These are phyloP conservation scores for Sarcoramphus papa DNA, from an alignment of 2,797 vertebrate species.

Conservation along the genomic window DNA sequence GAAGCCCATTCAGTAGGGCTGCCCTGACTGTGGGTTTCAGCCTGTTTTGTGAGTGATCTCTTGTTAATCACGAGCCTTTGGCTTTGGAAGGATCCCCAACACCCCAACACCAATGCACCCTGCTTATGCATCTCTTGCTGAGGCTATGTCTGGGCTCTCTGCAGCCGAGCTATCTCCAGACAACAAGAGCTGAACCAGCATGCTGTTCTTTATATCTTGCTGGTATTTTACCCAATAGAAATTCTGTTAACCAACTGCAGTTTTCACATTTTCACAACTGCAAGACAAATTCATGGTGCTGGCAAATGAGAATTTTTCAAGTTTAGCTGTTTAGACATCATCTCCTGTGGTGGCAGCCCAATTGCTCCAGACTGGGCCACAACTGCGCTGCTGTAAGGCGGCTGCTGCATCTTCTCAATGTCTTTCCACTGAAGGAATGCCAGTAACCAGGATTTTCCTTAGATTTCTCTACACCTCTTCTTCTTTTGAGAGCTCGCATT, in stretches of 20 bases:
- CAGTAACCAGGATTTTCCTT: not conserved
- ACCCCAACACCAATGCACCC: not conserved
- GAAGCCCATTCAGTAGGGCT: not conserved
- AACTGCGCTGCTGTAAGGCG: not conserved
- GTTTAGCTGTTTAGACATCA: not conserved
- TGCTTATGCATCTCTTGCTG: not conserved
- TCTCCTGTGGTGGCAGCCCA: not conserved
- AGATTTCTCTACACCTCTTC: not conserved
- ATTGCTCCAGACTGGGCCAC: not conserved
- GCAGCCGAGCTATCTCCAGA: not conserved
- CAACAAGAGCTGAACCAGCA: not conserved
- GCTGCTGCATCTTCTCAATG: not conserved
- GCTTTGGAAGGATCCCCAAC: not conserved
- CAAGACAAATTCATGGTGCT: not conserved
- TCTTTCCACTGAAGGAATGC: not conserved
- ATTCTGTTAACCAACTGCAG: not conserved
- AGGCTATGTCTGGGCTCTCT: not conserved
- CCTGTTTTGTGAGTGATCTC: not conserved
- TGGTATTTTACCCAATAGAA: not conserved
- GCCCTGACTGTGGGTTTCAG: not conserved
- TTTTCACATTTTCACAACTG: not conserved
- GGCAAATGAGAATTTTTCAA: not conserved
- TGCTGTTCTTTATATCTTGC: not conserved
- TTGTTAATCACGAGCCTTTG: not conserved
- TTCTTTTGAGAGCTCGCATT: not conserved